Conservation (phyloP, 2,797 vertebrate species). For the Mareca strepera region DNA sequence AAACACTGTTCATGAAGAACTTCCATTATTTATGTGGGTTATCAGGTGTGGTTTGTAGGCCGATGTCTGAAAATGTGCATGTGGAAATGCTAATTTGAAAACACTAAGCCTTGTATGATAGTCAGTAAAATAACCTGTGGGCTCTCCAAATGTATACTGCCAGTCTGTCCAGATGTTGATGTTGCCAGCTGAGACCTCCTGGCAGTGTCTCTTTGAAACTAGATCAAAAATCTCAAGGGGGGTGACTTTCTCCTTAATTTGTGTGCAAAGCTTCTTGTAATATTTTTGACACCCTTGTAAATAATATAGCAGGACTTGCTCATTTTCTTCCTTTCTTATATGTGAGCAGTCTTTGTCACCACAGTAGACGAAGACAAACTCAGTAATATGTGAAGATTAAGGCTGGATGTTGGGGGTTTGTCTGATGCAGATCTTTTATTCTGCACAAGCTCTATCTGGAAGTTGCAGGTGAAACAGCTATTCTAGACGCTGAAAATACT, state of each 20-base stretch:
- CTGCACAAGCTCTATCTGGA: background rate
- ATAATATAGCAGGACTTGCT: background rate
- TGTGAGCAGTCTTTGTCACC: slow-evolving; percentile 13
- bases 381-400: slow-evolving; percentile 31
- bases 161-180: background rate
- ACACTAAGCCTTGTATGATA: background rate
- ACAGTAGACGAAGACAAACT: background rate
- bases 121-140: background rate
- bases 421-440: slow-evolving; percentile 23
- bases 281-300: slow-evolving; percentile 25
- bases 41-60: background rate
- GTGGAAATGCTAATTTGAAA: background rate
- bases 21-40: background rate
- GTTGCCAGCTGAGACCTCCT: background rate
- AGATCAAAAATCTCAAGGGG: background rate
- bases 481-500: slow-evolving; percentile 26
- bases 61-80: background rate
- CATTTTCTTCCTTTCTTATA: background rate
- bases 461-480: slow-evolving; percentile 17
- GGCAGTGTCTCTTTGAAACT: background rate
- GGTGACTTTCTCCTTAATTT: background rate
- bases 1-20: background rate
- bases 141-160: background rate
- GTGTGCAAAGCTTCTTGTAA: background rate
- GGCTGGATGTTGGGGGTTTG: background rate